Evolutionary conservation across 1,140 invertebrate genomes (phyloP), one percentile per base, ranked within the genome.

Genomic region (Callitettix versicolor): DNA sequence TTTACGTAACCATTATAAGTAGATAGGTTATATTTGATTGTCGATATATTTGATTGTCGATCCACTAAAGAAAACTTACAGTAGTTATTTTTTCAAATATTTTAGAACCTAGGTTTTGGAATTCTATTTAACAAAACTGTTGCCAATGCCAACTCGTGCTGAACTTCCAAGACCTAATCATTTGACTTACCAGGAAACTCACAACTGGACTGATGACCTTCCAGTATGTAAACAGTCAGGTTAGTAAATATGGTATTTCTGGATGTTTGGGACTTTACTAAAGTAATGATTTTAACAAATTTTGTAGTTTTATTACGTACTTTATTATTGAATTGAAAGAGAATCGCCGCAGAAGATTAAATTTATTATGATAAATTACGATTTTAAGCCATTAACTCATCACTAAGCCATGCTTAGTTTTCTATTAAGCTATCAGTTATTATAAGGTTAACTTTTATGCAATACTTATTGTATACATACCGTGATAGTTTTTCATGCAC

Each of bases 151-250:
- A 17, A 58, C 52, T 22, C 41, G 43, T 44, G 56, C 54, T 48
- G 54, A 55, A 36, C 7, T 76, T 74, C 63, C 64, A 73, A 41
- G 58, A 44, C 33, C 21, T 33, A 14, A 26, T 30, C 22, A 21
- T 62, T 66, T 69, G 64, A 64, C 63, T 41, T 69, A 68, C 62
- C 68, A 69, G 63, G 69, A 71, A 57, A 64, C 67, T 17, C 62
- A 68, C 53, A 81, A 77, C 61, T 91, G 88, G 88, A 92, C 87
- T 1, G 90, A 92, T 67, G 88, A 89, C 69, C 71, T 92, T 42
- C 86, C 88, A 42, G 83, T 89, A 57, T 92, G 89, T 66, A 81
- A 80, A 63, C 76, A 80, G 60, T 84, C 85, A 20, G 84, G 77
- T 78, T 62, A 62, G 54, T 49, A 24, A 14, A 50, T 11, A 6